These are phyloP conservation scores for Brachycybe producta DNA, from an alignment of 2,888 invertebrate genomes.

Conservation along the genomic window DNA sequence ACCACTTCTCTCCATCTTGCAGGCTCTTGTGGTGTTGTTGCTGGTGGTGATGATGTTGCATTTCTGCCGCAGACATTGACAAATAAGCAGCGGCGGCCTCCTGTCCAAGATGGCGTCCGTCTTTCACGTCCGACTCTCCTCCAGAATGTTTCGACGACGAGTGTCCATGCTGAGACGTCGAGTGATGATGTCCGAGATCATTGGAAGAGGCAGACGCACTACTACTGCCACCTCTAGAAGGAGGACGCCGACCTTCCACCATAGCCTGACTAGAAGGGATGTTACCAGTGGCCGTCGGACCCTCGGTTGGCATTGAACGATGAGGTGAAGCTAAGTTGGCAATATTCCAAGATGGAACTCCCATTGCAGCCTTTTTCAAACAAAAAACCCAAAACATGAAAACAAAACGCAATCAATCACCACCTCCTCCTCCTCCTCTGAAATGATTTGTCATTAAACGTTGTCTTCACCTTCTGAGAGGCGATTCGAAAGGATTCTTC, in stretches of 20 bases:
- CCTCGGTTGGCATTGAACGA: not conserved
- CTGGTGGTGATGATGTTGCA: not conserved
- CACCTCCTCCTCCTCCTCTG: no score
- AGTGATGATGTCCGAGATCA: not conserved
- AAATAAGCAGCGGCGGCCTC: no score
- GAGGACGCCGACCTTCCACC: not conserved
- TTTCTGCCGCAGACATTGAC: no score
- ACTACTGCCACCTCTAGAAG: not conserved
- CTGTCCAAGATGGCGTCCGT: not conserved
- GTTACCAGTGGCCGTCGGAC: not conserved
- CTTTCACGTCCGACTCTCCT: not conserved
- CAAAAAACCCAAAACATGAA: no score
- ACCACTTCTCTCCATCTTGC: constrained; percentile 14
- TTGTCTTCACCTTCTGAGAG: constrained; percentile 52
- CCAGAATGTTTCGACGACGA: not conserved
- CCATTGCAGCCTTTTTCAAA: no score
- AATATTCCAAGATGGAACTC: no score
- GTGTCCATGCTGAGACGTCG: constrained; percentile 4
- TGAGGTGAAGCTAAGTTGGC: no score
- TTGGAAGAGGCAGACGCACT: not conserved
- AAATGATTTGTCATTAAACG: not conserved
- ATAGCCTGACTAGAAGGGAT: constrained; percentile 10
- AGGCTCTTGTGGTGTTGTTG: not conserved
- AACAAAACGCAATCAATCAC: not conserved
- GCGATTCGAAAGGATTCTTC: constrained; percentile 68